Conservation (phyloP, 92 coral and sea anemone species). For the Epizoanthus fatuus region DNA sequence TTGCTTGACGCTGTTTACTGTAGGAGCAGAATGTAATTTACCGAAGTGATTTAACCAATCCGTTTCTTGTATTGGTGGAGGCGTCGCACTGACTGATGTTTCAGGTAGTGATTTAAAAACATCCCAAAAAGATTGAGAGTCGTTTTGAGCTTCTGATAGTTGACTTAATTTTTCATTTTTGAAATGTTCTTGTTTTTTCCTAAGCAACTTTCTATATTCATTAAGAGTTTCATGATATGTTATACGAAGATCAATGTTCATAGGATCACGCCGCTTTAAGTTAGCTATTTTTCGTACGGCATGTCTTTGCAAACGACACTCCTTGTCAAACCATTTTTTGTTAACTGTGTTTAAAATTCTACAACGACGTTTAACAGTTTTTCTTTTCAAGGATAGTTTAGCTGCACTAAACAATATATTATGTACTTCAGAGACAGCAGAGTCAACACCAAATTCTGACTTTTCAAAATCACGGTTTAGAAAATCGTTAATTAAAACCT, state of each 20-base stretch:
- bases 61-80: slow-evolving; percentile 28
- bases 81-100: background rate
- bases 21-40: background rate
- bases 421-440: background rate
- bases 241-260: slow-evolving; percentile 14
- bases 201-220: background rate
- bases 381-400: slow-evolving; percentile 25
- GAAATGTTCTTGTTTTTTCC: slow-evolving; percentile 23
- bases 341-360: background rate
- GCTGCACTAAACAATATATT: slow-evolving; percentile 15
- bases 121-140: too few relatives aligned
- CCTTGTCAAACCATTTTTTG: background rate
- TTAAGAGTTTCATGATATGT: slow-evolving; percentile 31
- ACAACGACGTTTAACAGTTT: background rate
- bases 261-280: slow-evolving; percentile 48
- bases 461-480: background rate
- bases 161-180: slow-evolving; percentile 21
- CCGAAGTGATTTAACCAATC: slow-evolving; percentile 24
- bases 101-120: too few relatives aligned
- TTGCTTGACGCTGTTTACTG: background rate
- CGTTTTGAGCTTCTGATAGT: too few relatives aligned
- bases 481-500: slow-evolving; percentile 16
- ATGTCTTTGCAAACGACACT: background rate
- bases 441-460: slow-evolving; percentile 1
- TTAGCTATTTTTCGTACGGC: slow-evolving; percentile 46